phyloP scores from a whole-genome alignment of 1,140 invertebrate species.

The Bombus soroeensis region DNA sequence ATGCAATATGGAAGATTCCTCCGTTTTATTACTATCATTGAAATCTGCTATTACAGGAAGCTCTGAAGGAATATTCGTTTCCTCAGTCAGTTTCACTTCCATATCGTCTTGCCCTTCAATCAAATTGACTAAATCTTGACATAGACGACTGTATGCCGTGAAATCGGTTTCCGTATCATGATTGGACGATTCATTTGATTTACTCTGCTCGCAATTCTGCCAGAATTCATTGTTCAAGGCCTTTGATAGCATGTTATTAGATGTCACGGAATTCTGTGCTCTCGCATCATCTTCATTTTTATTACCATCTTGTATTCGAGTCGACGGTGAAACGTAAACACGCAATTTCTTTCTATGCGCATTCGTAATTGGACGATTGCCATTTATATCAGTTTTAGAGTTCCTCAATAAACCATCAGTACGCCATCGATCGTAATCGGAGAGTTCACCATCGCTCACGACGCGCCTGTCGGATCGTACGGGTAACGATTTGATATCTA shows the following conservation, averaged over 20 bases:
- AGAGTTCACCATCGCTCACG: conserved; percentile 57
- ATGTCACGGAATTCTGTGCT: not conserved
- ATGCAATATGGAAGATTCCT: conserved; percentile 13
- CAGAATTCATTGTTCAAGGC: conserved; percentile 45
- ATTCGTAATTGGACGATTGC: conserved; percentile 45
- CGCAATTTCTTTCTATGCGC: conserved; percentile 39
- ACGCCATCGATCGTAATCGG: conserved; percentile 46
- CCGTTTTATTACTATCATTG: not conserved
- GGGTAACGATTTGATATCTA: conserved; percentile 1
- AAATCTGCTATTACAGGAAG: not conserved
- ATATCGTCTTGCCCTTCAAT: conserved; percentile 45
- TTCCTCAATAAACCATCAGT: not conserved
- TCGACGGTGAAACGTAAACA: conserved; percentile 40
- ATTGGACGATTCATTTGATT: conserved; percentile 22
- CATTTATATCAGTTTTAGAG: conserved; percentile 52
- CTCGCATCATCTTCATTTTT: not conserved
- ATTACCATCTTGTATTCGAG: not conserved
- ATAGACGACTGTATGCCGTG: conserved; percentile 59
- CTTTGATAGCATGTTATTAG: conserved; percentile 6
- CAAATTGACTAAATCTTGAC: conserved; percentile 65
- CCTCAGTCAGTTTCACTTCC: not conserved
- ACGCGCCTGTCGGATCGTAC: conserved; percentile 54
- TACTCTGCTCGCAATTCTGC: conserved; percentile 41
- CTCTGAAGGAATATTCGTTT: not conserved
- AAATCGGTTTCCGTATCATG: conserved; percentile 55